A percentile compares a stretch with the other conserved stretches of the same genome.
These are phyloP conservation scores for Parnassius mnemosyne DNA, from an alignment of 2,888 invertebrate species.

Conservation along the genomic window DNA sequence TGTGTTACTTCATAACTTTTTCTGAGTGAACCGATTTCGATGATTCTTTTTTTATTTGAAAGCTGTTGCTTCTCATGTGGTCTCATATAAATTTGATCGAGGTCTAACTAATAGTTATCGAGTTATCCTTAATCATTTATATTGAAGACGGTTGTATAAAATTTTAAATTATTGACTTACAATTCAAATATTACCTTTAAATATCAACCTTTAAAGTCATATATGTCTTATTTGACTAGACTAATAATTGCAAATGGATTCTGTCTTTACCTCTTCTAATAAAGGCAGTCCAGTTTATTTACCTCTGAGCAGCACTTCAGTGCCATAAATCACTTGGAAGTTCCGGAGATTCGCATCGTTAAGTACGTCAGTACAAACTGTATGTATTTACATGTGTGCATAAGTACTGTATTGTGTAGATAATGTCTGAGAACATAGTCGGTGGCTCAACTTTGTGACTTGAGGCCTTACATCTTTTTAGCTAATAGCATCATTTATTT, in stretches of 20 bases:
- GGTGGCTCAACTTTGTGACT: conserved; percentile 1
- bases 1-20: no score
- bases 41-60: no score
- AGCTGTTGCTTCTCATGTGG: no score
- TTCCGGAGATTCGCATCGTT: conserved; percentile 43
- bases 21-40: no score
- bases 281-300: conserved; percentile 1
- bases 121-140: no score
- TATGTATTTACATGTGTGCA: background rate
- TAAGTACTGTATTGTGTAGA: background rate
- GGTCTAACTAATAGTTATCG: no score
- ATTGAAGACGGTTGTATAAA: no score
- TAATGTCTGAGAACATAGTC: conserved; percentile 11
- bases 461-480: background rate
- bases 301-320: conserved; percentile 12
- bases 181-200: no score
- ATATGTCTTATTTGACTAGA: no score
- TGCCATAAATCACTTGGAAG: conserved; percentile 40
- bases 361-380: conserved; percentile 11
- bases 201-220: no score
- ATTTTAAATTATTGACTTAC: no score
- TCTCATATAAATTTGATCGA: no score
- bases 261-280: background rate
- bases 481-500: conserved; percentile 1
- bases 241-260: background rate